Base-by-base conservation (phyloP, 1,140 invertebrate genomes). In the Aleiodes sp. region DNA sequence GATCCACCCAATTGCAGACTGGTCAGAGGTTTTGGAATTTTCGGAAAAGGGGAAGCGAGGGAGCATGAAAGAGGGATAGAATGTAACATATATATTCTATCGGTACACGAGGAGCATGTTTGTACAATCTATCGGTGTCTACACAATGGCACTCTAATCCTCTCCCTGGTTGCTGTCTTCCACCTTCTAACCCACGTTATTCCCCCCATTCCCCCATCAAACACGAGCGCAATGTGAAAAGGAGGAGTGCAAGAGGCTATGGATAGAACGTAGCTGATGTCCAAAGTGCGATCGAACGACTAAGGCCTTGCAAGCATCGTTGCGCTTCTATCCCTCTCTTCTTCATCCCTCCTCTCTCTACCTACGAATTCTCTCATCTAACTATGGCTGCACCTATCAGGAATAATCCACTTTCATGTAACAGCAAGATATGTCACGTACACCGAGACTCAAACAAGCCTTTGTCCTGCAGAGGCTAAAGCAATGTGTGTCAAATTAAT, bases 71-170 rank as follows among this genome's bases (percentile, higher is more conserved):
- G n/a, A n/a, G n/a, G n/a, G n/a, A n/a, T n/a, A n/a, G n/a, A n/a
- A 46, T 41, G 52, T 59, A 56, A 67, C 65, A 24, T 68, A 19
- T 56, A 60, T 68, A 56, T 68, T 60, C 35, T 31, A 24, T 24
- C 37, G 19, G 24, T 29, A 43, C 33, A 61, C 56, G 19, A 60
- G 56, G 6, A 57, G 35, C 65, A 68, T 68, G 65, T 68, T 60
- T 68, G 65, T 57, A 68, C 56, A 68, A 68, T 68, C 65, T 68
- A 68, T 68, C 39, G 65, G 65, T 37, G 65, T 68, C 65, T 68
- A 68, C 65, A 68, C 65, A 68, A 68, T 68, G 65, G 56, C 56
- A 68, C 65, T 68, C 56, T 68, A 68, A 68, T 68, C 65, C 65
- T 57, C 28, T 61, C 56, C 16, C 33, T 26, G 16, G 9, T 33